Base-by-base conservation (phyloP, 2,888 invertebrate genomes). In the Scaptomyza caliginosa region DNA sequence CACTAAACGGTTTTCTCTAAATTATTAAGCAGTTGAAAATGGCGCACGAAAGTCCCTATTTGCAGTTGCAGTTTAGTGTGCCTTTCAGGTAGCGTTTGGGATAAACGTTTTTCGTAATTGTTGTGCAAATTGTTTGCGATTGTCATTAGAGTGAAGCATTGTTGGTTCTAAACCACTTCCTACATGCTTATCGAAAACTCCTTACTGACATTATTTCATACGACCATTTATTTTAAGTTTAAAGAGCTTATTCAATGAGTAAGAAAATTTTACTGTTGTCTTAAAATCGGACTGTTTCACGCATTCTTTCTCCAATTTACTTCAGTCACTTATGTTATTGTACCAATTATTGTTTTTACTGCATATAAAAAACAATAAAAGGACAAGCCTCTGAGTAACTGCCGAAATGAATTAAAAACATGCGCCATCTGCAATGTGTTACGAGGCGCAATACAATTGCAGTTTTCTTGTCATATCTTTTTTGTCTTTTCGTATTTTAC, bases 401-500 rank as follows among this genome's bases (percentile, higher is more conserved):
- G 64, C 58, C 65, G 72, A 79, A 81, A 81, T 81, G 81, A 81
- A 81, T 81, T 79, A 81, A 82, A 81, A 81, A 81, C 79, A 81
- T 77, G 77, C 79, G 70, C 74, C 81, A 82, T 81, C 82, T 82
- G 81, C 82, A 81, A 82, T 79, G 82, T 81, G 82, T 81, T 82
- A 67, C 69, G 28, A 51, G 45, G 45, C 51, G 43, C 54, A 66
- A 57, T 55, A 49, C 58, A 65, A 43, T 51, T 71, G 45, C 39
- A 55, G 48, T 62, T 62, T 8, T 56, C 62, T 56, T 62, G 40
- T 30, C 21, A 50, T 65, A 50, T 43, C 55, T 28, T 2, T 28
- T 30, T 6, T 3, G n/a, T 72, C 54, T 51, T 48, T 50, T 55
- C 42, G 34, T 32, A 24, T 21, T 52, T 45, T 69, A 51, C 62